Conservation (phyloP, 2,113 vertebrate genomes). For the Odobenus rosmarus region DNA sequence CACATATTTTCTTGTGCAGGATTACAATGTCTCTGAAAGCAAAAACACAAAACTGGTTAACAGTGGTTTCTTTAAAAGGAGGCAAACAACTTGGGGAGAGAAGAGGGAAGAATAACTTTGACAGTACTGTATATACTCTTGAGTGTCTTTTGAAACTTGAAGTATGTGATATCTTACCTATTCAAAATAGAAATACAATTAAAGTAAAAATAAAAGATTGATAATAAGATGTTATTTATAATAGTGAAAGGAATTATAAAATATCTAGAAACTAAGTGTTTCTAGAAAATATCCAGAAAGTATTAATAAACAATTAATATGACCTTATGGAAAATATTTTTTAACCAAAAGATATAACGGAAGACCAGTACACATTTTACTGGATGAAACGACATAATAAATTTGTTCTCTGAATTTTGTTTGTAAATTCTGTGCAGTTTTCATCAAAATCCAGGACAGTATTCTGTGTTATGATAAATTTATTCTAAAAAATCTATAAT, state of each 20-base stretch:
- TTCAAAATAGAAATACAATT: neutral
- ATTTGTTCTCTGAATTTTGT: neutral
- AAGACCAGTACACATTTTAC: neutral
- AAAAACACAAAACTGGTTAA: neutral
- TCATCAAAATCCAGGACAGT: neutral
- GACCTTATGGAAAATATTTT: neutral
- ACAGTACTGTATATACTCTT: neutral
- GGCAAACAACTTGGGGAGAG: neutral
- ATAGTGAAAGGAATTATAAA: neutral
- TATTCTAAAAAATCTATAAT: neutral
- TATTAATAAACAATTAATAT: neutral
- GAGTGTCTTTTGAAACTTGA: neutral
- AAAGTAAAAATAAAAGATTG: neutral
- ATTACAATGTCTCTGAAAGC: neutral
- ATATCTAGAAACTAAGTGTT: neutral
- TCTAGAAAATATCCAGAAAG: neutral
- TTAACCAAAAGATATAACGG: neutral
- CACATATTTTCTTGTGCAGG: neutral
- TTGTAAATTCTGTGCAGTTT: neutral
- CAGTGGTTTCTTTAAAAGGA: neutral
- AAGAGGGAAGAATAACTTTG: neutral
- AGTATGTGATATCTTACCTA: neutral
- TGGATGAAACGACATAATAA: neutral
- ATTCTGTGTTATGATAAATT: neutral
- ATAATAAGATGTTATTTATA: neutral